A percentile compares a stretch with the other conserved stretches of the same genome.
Conservation (phyloP, 2,113 vertebrate species). For the Cyprinodon variegatus region DNA sequence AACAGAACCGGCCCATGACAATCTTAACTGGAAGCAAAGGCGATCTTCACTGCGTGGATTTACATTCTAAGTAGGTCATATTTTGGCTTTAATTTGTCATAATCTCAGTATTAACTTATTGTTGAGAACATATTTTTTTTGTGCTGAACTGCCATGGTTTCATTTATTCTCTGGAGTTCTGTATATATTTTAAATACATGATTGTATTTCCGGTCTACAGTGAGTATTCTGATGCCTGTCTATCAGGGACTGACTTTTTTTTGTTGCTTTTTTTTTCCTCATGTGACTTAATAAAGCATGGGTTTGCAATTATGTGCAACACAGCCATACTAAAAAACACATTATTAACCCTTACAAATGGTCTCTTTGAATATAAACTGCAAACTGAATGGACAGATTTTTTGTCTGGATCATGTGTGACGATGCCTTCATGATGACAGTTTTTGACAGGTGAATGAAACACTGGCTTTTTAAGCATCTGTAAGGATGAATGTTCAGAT, state of each 20-base stretch:
- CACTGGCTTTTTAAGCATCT: conserved; percentile 56
- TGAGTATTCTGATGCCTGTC: conserved; percentile 40
- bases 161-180: conserved; percentile 19
- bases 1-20: conserved; percentile 31
- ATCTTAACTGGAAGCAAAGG: conserved; percentile 42
- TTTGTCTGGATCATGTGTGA: conserved; percentile 31
- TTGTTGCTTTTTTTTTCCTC: background rate
- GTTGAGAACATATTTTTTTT: background rate
- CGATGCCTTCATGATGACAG: conserved; percentile 39
- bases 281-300: conserved; percentile 8
- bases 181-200: conserved; percentile 25
- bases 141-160: conserved; percentile 43
- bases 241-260: conserved; percentile 30
- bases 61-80: conserved; percentile 8
- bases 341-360: background rate
- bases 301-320: conserved; percentile 22
- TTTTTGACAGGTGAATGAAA: conserved; percentile 51
- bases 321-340: conserved; percentile 23
- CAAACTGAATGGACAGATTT: conserved; percentile 16
- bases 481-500: conserved; percentile 47
- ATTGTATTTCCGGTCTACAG: conserved; percentile 45
- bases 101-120: background rate
- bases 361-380: conserved; percentile 11
- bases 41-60: conserved; percentile 8
- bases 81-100: conserved; percentile 17